Percentiles rank a stretch among this genome's conserved stretches.
phyloP scores from a whole-genome alignment of 2,113 vertebrate genomes.

The Pseudolaguvia tuberculata region DNA sequence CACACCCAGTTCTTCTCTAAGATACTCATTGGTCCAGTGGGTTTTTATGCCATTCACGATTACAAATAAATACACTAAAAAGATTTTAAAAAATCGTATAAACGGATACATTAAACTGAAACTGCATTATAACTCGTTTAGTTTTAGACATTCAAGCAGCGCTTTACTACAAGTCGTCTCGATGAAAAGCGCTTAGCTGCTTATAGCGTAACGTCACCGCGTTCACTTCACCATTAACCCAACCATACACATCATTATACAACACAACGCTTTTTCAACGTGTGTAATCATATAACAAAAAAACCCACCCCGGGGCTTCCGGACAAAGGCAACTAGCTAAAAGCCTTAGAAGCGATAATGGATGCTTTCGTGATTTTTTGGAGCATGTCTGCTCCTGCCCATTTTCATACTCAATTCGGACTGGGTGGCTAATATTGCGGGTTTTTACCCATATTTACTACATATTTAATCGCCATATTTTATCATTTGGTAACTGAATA shows the following conservation, averaged over 20 bases:
- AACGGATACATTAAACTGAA: background rate
- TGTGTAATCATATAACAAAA: background rate
- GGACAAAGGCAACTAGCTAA: background rate
- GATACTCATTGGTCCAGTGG: constrained; percentile 4
- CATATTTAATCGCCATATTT: background rate
- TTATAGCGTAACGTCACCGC: background rate
- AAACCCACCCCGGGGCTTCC: background rate
- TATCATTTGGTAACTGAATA: background rate
- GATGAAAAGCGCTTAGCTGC: background rate
- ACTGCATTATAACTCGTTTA: background rate
- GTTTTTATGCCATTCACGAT: background rate
- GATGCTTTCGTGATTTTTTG: background rate
- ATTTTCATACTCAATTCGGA: background rate
- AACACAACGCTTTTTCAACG: background rate
- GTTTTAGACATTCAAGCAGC: background rate
- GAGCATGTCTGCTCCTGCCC: constrained; percentile 4
- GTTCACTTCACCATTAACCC: background rate
- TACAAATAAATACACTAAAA: background rate
- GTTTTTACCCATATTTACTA: background rate
- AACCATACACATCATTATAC: background rate
- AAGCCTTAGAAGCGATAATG: background rate
- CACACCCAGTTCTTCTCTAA: constrained; percentile 46
- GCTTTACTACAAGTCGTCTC: background rate
- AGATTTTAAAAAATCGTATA: background rate
- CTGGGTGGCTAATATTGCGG: no score